Conservation (phyloP, 1,140 invertebrate species). For the Diachasma alloeum region DNA sequence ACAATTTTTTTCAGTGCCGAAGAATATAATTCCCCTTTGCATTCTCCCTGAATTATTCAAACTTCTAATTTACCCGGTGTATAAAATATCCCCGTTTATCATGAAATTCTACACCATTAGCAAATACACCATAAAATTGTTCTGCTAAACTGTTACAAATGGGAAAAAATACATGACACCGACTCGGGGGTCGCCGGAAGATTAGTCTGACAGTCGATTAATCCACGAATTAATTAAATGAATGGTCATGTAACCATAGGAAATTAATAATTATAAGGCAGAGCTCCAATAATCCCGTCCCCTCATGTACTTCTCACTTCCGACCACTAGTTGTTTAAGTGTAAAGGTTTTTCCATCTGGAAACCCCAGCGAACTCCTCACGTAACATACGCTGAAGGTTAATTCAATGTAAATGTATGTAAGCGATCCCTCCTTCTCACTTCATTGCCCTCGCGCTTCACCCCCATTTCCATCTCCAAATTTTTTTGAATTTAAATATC, state of each 20-base stretch:
- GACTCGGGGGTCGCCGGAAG: constrained; percentile 14
- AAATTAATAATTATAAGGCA: constrained; percentile 37
- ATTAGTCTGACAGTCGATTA: constrained; percentile 35
- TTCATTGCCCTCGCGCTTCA: not conserved
- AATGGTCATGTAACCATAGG: constrained; percentile 31
- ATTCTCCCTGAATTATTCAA: not conserved
- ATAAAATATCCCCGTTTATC: not conserved
- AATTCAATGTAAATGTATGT: constrained; percentile 29
- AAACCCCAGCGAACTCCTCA: not conserved
- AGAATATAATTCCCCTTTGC: not conserved
- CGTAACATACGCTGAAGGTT: constrained; percentile 6
- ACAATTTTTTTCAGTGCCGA: no score
- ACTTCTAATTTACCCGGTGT: not conserved
- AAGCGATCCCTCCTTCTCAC: not conserved
- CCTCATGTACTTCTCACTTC: not conserved
- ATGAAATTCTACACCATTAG: constrained; percentile 5
- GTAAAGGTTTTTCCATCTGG: not conserved
- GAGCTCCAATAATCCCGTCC: constrained; percentile 27
- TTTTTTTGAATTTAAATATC: constrained; percentile 19
- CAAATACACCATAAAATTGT: not conserved
- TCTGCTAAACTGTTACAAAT: not conserved
- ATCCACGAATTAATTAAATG: constrained; percentile 36
- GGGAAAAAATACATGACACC: not conserved
- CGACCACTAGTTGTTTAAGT: no score
- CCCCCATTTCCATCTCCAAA: not conserved